Percentiles rank a stretch among this genome's conserved stretches.
These are phyloP conservation scores for Heliconius melpomene DNA, from an alignment of 1,140 invertebrate species.

Conservation along the genomic window DNA sequence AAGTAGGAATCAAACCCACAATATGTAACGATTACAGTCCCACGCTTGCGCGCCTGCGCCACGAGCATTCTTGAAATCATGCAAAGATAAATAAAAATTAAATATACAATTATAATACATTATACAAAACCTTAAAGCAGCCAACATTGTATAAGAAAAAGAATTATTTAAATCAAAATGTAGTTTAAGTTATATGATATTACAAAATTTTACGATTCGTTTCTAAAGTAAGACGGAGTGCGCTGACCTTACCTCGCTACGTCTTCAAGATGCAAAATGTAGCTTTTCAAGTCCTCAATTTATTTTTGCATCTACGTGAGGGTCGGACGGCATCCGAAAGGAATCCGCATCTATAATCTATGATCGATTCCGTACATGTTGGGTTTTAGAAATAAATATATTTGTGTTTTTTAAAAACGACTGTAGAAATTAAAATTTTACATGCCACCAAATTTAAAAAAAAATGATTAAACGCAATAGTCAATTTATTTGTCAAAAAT, in stretches of 20 bases:
- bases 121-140: neutral
- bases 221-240: conserved; percentile 4
- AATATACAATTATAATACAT: neutral
- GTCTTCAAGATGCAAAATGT: conserved; percentile 34
- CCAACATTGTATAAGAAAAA: neutral
- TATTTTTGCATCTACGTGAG: conserved; percentile 42
- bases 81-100: neutral
- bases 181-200: neutral
- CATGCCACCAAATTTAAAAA: too few relatives aligned
- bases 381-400: conserved; percentile 25
- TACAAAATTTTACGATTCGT: conserved; percentile 9
- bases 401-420: too few relatives aligned
- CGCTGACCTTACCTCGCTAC: conserved; percentile 24
- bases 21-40: too few relatives aligned
- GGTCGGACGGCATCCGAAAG: conserved; percentile 26
- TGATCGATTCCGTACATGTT: conserved; percentile 27
- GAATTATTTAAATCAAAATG: neutral
- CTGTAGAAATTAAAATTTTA: too few relatives aligned
- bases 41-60: too few relatives aligned
- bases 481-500: too few relatives aligned
- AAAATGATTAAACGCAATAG: too few relatives aligned
- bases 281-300: conserved; percentile 36
- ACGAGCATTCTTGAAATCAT: too few relatives aligned
- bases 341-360: conserved; percentile 18
- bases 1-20: too few relatives aligned